Conservation (phyloP, 2,888 invertebrate species). For the Papilio protenor region DNA sequence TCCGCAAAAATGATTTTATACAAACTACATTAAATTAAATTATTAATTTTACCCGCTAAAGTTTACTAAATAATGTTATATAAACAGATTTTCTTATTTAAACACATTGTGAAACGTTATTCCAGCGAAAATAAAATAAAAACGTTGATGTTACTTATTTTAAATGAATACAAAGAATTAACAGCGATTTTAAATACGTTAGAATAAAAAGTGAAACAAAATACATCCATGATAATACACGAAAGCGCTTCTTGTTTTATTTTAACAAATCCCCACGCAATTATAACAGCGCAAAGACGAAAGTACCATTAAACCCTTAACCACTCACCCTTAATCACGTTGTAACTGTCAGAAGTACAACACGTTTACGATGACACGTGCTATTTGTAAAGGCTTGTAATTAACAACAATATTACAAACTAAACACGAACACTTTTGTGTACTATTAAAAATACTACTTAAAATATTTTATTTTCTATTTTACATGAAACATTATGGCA, state of each 20-base stretch:
- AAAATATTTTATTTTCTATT: no score
- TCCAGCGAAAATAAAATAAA: no score
- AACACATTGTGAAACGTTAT: no score
- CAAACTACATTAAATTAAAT: background rate
- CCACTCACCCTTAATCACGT: constrained; percentile 30
- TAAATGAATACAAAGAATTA: background rate
- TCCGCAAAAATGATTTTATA: background rate
- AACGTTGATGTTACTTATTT: background rate
- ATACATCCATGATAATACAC: background rate
- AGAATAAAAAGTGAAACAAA: background rate
- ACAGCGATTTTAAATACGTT: background rate
- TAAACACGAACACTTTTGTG: background rate
- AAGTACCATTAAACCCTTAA: constrained; percentile 27
- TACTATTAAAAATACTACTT: no score
- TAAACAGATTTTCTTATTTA: no score
- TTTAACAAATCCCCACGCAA: constrained; percentile 24
- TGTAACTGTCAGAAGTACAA: constrained; percentile 24
- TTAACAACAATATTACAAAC: background rate
- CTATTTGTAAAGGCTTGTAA: constrained; percentile 4
- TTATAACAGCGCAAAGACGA: constrained; percentile 21
- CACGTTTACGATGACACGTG: constrained; percentile 25
- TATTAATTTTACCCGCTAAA: background rate
- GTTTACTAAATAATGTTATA: background rate
- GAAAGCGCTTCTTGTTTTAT: constrained; percentile 1
- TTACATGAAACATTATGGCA: no score